Evolutionary conservation across 2,797 vertebrate species (phyloP).

Genomic region (Syngnathus acus): DNA sequence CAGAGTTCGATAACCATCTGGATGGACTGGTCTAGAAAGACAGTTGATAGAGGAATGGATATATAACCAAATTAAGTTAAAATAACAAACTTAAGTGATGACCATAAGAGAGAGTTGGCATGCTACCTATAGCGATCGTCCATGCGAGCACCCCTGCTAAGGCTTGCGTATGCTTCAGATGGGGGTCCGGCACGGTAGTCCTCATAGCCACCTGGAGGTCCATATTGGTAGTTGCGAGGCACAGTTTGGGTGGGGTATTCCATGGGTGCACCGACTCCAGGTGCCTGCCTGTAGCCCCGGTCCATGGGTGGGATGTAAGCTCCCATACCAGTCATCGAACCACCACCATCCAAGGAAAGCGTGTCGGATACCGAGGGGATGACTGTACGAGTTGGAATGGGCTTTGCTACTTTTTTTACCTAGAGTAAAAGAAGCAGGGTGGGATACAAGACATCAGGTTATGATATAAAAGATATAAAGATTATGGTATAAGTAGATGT

Average conservation of each 20-base stretch:
- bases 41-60: background rate
- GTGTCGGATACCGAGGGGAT: slow-evolving; percentile 81
- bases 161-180: slow-evolving; percentile 78
- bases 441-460: background rate
- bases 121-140: slow-evolving; percentile 83
- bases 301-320: slow-evolving; percentile 77
- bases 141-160: slow-evolving; percentile 80
- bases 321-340: slow-evolving; percentile 65
- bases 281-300: slow-evolving; percentile 76
- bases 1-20: slow-evolving; percentile 72
- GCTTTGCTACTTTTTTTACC: slow-evolving; percentile 92
- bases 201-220: slow-evolving; percentile 64
- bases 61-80: background rate
- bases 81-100: background rate
- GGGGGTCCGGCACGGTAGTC: slow-evolving; percentile 67
- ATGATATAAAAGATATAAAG: background rate
- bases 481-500: too few species aligned
- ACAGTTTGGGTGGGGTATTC: slow-evolving; percentile 82
- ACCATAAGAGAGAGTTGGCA: background rate
- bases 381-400: slow-evolving; percentile 84
- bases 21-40: slow-evolving; percentile 56
- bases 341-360: slow-evolving; percentile 78
- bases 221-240: slow-evolving; percentile 91
- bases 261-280: slow-evolving; percentile 57
- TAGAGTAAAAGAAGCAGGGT: slow-evolving; percentile 30